phyloP scores from a whole-genome alignment of 2,888 invertebrate genomes.

The Amiota mariae region DNA sequence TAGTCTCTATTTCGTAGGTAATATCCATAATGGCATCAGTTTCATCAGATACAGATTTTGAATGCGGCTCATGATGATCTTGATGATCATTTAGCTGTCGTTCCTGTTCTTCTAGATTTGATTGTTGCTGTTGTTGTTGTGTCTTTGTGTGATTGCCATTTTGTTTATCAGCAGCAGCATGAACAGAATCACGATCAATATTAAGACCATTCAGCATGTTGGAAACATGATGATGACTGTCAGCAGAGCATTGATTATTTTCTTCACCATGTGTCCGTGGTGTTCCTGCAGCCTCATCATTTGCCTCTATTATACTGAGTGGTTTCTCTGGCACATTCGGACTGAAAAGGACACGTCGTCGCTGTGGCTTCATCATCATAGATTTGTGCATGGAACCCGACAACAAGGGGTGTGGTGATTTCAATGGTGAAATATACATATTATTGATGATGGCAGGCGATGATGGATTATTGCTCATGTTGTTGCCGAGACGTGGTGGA shows the following conservation, averaged over 20 bases:
- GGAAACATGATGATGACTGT: too few species aligned
- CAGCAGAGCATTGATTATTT: too few species aligned
- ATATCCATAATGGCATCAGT: background rate
- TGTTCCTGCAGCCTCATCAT: conserved; percentile 27
- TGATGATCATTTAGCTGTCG: too few species aligned
- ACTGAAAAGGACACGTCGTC: conserved; percentile 54
- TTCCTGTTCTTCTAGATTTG: conserved; percentile 9
- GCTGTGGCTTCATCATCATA: conserved; percentile 31
- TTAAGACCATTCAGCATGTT: background rate
- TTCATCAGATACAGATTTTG: too few species aligned
- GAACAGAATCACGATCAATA: background rate
- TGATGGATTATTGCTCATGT: conserved; percentile 23
- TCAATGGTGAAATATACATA: conserved; percentile 56
- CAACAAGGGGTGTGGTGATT: conserved; percentile 35
- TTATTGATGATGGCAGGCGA: conserved; percentile 54
- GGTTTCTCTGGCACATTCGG: conserved; percentile 35
- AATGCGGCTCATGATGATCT: too few species aligned
- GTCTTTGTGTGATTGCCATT: conserved; percentile 51
- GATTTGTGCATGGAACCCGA: conserved; percentile 27
- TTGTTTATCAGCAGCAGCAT: conserved; percentile 35
- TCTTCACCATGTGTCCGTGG: conserved; percentile 28
- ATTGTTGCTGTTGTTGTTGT: background rate
- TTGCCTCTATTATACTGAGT: background rate
- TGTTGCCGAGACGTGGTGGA: conserved; percentile 77
- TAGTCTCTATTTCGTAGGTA: conserved; percentile 45